Evolutionary conservation across 1,140 invertebrate species (phyloP), one percentile per base, ranked within the genome.

Genomic region (Pentalonia nigronervosa): DNA sequence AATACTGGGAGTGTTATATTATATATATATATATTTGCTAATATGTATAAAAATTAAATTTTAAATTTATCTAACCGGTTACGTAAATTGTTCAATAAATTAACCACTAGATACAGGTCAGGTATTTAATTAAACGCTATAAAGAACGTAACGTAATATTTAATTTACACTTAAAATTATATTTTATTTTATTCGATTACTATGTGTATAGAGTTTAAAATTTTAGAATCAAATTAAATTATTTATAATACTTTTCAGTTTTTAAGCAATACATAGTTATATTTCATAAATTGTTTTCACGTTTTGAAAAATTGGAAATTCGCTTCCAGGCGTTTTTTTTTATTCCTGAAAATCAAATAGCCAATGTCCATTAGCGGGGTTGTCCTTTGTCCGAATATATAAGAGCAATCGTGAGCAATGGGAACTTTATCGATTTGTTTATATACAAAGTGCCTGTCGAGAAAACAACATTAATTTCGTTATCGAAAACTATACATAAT

Each of bases 281-380:
- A 60, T 30, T 25, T 84, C 20, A 11, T 41, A 89, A 34, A 89
- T 41, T 41, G 88, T 89, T 56, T 90, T 67, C 30, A 20, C 2
- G 36, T 60, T 90, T 90, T 25, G 56, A 90, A 90, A 90, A 90
- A 90, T 45, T 67, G 14, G 76, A 25, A 50, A 83, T 48, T 92
- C 67, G 67, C 67, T 83, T 50, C 34, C 45, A 34, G 36, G n/a
- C 17, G 30, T 86, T 84, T 50, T 50, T 92, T 93, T 53, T 45
- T 93, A 84, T 86, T 36, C 11, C 25, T 21, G 76, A 84, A 86
- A 84, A 93, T 84, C n/a, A 48, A 93, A 84, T 86, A 83, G 76
- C 91, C 91, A 93, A 53, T 93, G 91, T 93, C 91, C 91, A 84
- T 93, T 84, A 84, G 81, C 21, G 91, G 23, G 30, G 91, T 34